Conservation (phyloP, 1,140 invertebrate genomes). For the Triops longicaudatus region DNA sequence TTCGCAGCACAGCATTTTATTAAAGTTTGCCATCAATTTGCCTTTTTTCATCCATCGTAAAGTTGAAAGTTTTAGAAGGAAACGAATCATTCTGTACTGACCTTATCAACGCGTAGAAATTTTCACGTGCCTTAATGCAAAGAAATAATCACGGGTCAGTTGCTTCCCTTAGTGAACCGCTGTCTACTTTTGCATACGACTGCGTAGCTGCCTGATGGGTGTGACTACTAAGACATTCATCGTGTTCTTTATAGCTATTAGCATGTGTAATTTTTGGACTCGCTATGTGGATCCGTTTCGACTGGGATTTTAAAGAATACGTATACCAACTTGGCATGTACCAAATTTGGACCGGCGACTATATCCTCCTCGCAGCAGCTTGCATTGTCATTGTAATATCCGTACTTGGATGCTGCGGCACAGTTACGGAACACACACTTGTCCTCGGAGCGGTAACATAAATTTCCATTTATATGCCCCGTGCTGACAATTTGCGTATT, state of each 20-base stretch:
- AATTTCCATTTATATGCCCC: neutral
- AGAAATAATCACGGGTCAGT: no score
- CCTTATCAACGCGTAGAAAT: no score
- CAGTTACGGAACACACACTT: slow-evolving; percentile 33
- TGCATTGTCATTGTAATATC: slow-evolving; percentile 60
- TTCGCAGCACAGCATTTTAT: no score
- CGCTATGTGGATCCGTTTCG: slow-evolving; percentile 67
- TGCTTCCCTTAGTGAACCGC: no score
- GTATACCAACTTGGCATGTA: slow-evolving; percentile 60
- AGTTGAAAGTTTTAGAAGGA: no score
- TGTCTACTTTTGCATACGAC: no score
- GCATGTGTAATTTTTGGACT: slow-evolving; percentile 54
- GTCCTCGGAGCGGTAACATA: slow-evolving; percentile 35
- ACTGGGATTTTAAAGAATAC: slow-evolving; percentile 70
- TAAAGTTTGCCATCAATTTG: no score
- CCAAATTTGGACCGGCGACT: slow-evolving; percentile 69
- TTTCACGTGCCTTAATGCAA: no score
- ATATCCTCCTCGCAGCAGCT: slow-evolving; percentile 61
- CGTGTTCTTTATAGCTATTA: slow-evolving; percentile 7
- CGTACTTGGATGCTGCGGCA: slow-evolving; percentile 59
- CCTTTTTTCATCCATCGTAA: no score
- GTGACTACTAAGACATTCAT: neutral
- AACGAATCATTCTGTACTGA: no score
- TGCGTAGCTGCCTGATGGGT: no score
- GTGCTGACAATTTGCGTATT: neutral